Conservation (phyloP, 2,113 vertebrate genomes). For the Cottus gobio region DNA sequence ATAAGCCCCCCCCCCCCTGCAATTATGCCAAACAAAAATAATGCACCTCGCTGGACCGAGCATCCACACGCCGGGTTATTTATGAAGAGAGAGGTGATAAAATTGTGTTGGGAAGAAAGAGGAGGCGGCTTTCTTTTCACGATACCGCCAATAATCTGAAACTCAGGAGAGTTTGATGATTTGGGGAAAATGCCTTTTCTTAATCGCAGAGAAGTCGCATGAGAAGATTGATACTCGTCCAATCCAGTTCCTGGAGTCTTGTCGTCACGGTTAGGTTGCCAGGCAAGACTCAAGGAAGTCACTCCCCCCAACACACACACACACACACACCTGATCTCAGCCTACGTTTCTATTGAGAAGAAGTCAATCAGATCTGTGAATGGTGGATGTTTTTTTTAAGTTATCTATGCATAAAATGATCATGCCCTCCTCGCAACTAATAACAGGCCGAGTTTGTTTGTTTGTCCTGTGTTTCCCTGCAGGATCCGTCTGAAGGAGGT, state of each 20-base stretch:
- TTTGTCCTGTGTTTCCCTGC: constrained; percentile 8
- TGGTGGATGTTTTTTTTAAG: too few relatives aligned
- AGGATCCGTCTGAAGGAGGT: constrained; percentile 55
- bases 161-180: not conserved
- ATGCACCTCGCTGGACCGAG: constrained; percentile 34
- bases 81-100: constrained; percentile 27
- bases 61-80: constrained; percentile 39
- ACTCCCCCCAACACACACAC: too few relatives aligned
- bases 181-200: not conserved
- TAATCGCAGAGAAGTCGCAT: not conserved
- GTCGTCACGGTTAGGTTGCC: not conserved
- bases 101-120: constrained; percentile 9
- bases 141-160: not conserved
- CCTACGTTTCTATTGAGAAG: too few relatives aligned
- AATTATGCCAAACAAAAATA: constrained; percentile 72
- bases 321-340: too few relatives aligned
- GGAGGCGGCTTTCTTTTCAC: not conserved
- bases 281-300: not conserved
- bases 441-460: not conserved
- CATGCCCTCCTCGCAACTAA: not conserved
- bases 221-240: not conserved
- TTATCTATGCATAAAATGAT: not conserved
- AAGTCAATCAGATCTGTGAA: too few relatives aligned
- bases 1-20: constrained; percentile 66
- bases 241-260: not conserved